These are phyloP conservation scores for Exephanes ischioxanthus DNA, from an alignment of 2,888 invertebrate species.

Conservation along the genomic window DNA sequence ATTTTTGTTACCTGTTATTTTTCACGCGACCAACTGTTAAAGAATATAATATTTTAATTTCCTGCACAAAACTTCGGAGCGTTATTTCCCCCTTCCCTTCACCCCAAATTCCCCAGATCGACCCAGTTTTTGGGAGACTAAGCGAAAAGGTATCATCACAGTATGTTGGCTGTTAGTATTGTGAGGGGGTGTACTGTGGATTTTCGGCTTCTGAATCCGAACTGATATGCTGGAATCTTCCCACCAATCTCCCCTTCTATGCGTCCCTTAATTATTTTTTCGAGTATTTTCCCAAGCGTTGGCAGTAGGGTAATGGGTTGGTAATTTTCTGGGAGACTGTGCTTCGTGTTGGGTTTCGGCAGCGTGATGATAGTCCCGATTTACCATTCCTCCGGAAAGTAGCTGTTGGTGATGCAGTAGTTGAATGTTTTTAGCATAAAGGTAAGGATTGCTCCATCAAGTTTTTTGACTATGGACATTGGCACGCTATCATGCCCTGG, in stretches of 20 bases:
- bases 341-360: conserved; percentile 37
- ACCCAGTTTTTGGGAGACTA: no score
- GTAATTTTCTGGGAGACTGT: conserved; percentile 16
- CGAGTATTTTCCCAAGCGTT: conserved; percentile 35
- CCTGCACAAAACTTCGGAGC: no score
- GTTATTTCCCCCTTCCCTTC: no score
- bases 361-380: conserved; percentile 32
- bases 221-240: not conserved
- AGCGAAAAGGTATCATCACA: no score
- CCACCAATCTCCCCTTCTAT: not conserved
- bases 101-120: no score
- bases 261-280: conserved; percentile 39
- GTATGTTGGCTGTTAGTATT: conserved; percentile 33
- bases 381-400: conserved; percentile 2
- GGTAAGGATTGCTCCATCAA: conserved; percentile 10
- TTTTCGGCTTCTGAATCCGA: no score
- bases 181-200: not conserved
- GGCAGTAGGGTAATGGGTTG: conserved; percentile 7
- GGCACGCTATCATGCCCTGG: conserved; percentile 40
- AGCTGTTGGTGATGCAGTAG: conserved; percentile 1
- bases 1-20: no score
- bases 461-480: conserved; percentile 22
- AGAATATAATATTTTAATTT: no score
- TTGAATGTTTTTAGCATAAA: conserved; percentile 20
- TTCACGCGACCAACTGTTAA: no score